phyloP scores from a whole-genome alignment of 2,113 vertebrate genomes.

The Murina feae region DNA sequence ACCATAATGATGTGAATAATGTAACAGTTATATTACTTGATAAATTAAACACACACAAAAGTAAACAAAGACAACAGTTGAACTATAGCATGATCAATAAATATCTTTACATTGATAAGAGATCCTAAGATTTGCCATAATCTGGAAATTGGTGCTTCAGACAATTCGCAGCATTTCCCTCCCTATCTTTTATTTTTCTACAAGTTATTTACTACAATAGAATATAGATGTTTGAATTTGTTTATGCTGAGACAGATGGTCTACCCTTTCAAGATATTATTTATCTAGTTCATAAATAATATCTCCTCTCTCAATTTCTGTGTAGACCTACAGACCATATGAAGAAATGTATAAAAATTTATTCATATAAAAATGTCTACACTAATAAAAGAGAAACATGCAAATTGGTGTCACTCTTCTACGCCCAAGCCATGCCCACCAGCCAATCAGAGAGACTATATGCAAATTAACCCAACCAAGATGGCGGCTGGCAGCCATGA shows the following conservation, averaged over 20 bases:
- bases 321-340: not conserved
- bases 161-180: not conserved
- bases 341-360: not conserved
- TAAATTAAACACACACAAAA: not conserved
- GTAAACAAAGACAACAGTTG: not conserved
- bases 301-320: not conserved
- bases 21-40: not conserved
- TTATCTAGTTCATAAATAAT: not conserved
- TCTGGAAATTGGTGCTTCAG: not conserved
- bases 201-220: not conserved
- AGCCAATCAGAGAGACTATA: too few relatives aligned
- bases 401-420: too few relatives aligned
- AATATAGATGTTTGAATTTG: not conserved
- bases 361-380: not conserved
- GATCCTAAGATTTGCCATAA: not conserved
- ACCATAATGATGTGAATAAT: not conserved
- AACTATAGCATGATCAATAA: not conserved
- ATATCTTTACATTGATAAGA: not conserved
- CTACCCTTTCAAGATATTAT: not conserved
- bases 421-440: too few relatives aligned
- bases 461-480: too few relatives aligned
- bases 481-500: too few relatives aligned
- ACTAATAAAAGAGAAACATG: too few relatives aligned
- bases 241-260: not conserved
- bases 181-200: not conserved